A percentile compares a stretch with the other conserved stretches of the same genome.
phyloP scores from a whole-genome alignment of 2,113 vertebrate species.

The Ctenomys sociabilis region DNA sequence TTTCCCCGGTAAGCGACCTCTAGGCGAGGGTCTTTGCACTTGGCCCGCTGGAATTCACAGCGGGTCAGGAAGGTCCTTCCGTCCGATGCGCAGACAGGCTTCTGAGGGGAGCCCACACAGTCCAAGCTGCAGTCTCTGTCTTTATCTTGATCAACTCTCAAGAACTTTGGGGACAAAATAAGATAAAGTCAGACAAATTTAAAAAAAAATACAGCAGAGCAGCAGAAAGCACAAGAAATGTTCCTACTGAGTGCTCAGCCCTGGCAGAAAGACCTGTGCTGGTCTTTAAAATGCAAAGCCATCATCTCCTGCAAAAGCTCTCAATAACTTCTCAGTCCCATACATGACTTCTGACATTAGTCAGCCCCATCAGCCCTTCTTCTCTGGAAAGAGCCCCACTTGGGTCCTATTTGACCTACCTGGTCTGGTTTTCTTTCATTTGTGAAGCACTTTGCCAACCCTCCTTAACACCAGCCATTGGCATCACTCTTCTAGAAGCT shows the following conservation, averaged over 20 bases:
- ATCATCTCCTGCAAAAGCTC: accelerated
- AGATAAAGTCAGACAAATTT: background rate
- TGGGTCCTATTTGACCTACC: accelerated
- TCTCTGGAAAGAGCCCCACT: accelerated
- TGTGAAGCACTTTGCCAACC: accelerated
- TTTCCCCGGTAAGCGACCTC: conserved; percentile 93
- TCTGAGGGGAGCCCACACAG: conserved; percentile 91
- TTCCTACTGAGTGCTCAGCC: accelerated
- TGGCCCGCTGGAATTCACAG: conserved; percentile 97
- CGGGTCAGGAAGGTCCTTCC: conserved; percentile 96
- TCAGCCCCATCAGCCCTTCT: accelerated
- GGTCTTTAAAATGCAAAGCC: accelerated
- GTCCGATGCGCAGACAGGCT: conserved; percentile 95
- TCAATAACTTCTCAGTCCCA: accelerated
- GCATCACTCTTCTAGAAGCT: background rate
- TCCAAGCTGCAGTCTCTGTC: conserved; percentile 96
- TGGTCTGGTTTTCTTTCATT: background rate
- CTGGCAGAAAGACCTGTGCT: accelerated
- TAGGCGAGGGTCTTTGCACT: conserved; percentile 97
- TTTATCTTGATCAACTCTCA: conserved; percentile 95
- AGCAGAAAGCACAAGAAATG: accelerated
- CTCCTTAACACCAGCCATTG: accelerated
- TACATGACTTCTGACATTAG: accelerated
- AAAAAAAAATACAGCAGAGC: background rate
- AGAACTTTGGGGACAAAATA: conserved; percentile 87